Base-by-base conservation (phyloP, 1,140 invertebrate species). In the Dendroctonus valens region DNA sequence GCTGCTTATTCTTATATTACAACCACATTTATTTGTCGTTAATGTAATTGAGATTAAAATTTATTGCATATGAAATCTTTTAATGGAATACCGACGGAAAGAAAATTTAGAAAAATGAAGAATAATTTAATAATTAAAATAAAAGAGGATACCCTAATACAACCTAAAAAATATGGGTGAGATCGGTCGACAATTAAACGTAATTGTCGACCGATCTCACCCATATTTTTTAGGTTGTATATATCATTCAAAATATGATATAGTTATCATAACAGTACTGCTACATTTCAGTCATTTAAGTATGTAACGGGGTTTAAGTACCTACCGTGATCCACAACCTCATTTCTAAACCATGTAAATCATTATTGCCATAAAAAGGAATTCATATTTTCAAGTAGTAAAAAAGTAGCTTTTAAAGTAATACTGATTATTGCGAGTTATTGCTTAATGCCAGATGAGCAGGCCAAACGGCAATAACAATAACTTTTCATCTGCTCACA, bases 391-490 rank as follows among this genome's bases (percentile, higher is more conserved):
- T 41, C 44, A 12, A 15, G 39, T 42, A 59, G 26, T 14, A 12
- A 40, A 48, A 51, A 26, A 51, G 37, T 52, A 44, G 49, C 7
- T 11, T 41, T 48, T 70, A 37, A 65, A 70, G 52, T 78, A 79
- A 78, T 79, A 78, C 76, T 77, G 75, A 75, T 77, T 78, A 78
- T 78, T 78, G 77, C 77, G 75, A 78, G 76, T 78, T 78, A 78
- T 78, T 78, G 77, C 77, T 76, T 73, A 77, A 76, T 74, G 73
- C 75, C 73, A 74, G 65, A 73, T 74, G 73, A 73, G 73, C 72
- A 73, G 71, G 53, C 41, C 41, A 65, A 62, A 57, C 59, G 66
- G 71, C 71, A 70, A 58, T 42, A 49, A 39, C 46, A 38, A 64
- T 41, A 52, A 51, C 14, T 63, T 48, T 67, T 63, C 52, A 59